phyloP scores from a whole-genome alignment of 2,888 invertebrate species.

The Lucinisca nassula region DNA sequence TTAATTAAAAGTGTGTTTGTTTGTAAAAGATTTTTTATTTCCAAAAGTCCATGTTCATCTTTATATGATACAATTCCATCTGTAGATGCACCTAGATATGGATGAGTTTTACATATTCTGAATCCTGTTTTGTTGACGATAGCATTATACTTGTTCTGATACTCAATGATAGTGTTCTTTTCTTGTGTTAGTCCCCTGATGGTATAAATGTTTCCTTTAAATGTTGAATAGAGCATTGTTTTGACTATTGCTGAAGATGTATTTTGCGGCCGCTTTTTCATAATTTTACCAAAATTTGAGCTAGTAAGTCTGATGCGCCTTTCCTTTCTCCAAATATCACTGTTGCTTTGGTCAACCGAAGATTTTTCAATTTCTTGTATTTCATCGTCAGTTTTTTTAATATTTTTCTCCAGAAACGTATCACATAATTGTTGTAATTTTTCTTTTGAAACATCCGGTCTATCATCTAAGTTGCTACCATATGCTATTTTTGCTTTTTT shows the following conservation, averaged over 20 bases:
- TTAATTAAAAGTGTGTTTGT: conserved; percentile 3
- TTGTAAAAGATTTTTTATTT: conserved; percentile 32
- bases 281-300: conserved; percentile 46
- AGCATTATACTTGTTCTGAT: background rate
- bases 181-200: conserved; percentile 10
- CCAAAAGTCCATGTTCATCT: background rate
- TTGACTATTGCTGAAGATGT: background rate
- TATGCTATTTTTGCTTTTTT: conserved; percentile 23
- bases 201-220: conserved; percentile 21
- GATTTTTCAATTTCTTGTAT: conserved; percentile 5
- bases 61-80: conserved; percentile 6
- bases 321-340: conserved; percentile 37
- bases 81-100: conserved; percentile 10
- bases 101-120: background rate
- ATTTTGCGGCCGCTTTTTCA: background rate
- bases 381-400: background rate
- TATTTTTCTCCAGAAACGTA: background rate
- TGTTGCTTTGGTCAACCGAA: conserved; percentile 15
- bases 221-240: conserved; percentile 16
- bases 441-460: background rate
- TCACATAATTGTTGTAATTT: background rate
- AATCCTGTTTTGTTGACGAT: background rate
- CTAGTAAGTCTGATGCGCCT: conserved; percentile 23
- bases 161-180: conserved; percentile 4
- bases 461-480: conserved; percentile 10